These are phyloP conservation scores for Polydrusus cervinus DNA, from an alignment of 2,888 invertebrate species.

Conservation along the genomic window DNA sequence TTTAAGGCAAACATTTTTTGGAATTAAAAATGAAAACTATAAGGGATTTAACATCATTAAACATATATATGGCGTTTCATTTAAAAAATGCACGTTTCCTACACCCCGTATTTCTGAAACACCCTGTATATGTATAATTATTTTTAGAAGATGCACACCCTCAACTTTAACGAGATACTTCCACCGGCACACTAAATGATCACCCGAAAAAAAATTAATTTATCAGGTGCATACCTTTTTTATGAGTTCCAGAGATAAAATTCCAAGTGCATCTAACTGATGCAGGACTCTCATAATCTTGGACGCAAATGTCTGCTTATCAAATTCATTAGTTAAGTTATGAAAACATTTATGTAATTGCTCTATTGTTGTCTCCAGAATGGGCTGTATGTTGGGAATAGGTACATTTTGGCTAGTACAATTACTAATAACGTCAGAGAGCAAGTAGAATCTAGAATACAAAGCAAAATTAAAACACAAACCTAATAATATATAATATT, in stretches of 20 bases:
- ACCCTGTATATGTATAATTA: too few species aligned
- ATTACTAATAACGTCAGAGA: constrained; percentile 97
- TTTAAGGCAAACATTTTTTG: too few species aligned
- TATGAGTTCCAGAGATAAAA: constrained; percentile 92
- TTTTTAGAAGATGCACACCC: too few species aligned
- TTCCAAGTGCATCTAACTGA: constrained; percentile 97
- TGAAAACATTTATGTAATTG: constrained; percentile 24
- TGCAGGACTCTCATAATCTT: constrained; percentile 89
- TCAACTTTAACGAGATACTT: too few species aligned
- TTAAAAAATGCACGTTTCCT: too few species aligned
- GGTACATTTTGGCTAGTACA: constrained; percentile 86
- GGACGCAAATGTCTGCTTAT: constrained; percentile 93
- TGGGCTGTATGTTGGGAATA: constrained; percentile 35
- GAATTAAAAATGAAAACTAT: too few species aligned
- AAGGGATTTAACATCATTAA: too few species aligned
- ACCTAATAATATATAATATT: not conserved
- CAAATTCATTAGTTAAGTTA: constrained; percentile 64
- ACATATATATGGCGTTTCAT: too few species aligned
- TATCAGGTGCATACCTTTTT: constrained; percentile 76
- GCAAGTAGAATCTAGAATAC: constrained; percentile 84
- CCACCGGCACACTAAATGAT: too few species aligned
- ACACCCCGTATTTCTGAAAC: too few species aligned
- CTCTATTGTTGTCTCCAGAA: constrained; percentile 12
- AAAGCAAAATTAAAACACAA: not conserved
- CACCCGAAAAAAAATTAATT: too few species aligned